phyloP scores from a whole-genome alignment of 2,113 vertebrate species.

The Brachypodius melanocephalos region DNA sequence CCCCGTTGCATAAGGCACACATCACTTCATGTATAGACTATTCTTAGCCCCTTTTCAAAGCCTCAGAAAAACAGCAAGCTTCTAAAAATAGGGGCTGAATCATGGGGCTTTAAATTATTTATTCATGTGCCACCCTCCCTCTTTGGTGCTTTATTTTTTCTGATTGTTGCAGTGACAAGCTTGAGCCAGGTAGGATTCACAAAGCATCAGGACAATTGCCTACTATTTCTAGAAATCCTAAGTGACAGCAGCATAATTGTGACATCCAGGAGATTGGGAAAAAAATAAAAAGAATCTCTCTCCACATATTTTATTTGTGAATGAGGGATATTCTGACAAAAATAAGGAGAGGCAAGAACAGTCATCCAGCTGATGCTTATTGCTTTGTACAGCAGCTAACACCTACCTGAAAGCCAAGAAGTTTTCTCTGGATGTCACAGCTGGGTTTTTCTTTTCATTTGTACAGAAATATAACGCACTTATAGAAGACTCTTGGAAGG shows the following conservation, averaged over 20 bases:
- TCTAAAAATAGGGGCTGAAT: constrained; percentile 45
- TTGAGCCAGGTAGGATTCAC: neutral
- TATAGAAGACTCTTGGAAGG: neutral
- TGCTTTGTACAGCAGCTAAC: neutral
- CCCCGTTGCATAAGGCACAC: neutral
- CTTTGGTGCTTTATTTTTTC: neutral
- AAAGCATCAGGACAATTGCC: neutral
- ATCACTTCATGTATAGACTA: neutral
- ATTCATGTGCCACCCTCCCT: constrained; percentile 1
- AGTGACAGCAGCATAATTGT: neutral
- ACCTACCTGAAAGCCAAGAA: neutral
- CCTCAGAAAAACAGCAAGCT: neutral
- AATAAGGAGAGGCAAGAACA: neutral
- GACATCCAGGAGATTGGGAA: neutral
- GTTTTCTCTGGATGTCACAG: neutral
- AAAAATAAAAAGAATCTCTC: neutral
- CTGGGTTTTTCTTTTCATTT: neutral
- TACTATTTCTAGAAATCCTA: neutral
- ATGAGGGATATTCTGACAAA: neutral
- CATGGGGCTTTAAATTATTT: constrained; percentile 16
- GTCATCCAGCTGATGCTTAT: neutral
- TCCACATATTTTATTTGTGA: neutral
- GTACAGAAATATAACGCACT: neutral
- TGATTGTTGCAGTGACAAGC: neutral
- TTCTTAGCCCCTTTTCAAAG: constrained; percentile 16